Evolutionary conservation across 2,113 vertebrate genomes (phyloP), one percentile per base, ranked within the genome.

Genomic region (Vimba vimba): DNA sequence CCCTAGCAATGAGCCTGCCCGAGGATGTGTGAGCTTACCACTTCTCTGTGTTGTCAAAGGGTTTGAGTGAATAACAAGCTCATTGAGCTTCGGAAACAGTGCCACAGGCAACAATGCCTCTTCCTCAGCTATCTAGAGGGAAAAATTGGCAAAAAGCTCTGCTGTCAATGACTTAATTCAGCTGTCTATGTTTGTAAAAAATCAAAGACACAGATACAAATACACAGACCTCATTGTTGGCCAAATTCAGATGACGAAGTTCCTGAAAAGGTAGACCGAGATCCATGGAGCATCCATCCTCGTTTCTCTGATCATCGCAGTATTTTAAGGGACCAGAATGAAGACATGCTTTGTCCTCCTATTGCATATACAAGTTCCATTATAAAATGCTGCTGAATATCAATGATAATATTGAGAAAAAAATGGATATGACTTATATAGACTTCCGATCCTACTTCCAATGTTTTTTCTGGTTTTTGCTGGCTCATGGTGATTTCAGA

Each of bases 31-130:
- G 30, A 30, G 59, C n/a, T 86, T 94, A 97, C 96, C 95, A 25
- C 91, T 94, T 19, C 87, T 94, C 25, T 79, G 91, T 8, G 91
- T 93, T 85, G 94, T 94, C 73, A 97, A 87, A 19, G 96, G 96
- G 91, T 97, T 97, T 90, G 94, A 94, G 75, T 95, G 91, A 80
- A 97, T 95, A 6, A 94, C 89, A 23, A 97, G 91, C 89, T 97
- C 94, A 12, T 73, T 86, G 81, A 97, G 95, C 39, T 89, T 91
- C 0, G 94, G 96, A 89, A 97, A 96, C 82, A 97, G 92, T 86
- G 95, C 94, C 19, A 90, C 94, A 0, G 96, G 94, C 74, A 97
- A 74, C 86, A 97, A 75, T 0, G 94, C 94, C 71, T 96, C 95
- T 88, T 98, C 97, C 2, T 94, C 90, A 0, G 81, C 3, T 0